Evolutionary conservation across 2,113 vertebrate genomes (phyloP).

Genomic region (Pygathrix nemaeus): DNA sequence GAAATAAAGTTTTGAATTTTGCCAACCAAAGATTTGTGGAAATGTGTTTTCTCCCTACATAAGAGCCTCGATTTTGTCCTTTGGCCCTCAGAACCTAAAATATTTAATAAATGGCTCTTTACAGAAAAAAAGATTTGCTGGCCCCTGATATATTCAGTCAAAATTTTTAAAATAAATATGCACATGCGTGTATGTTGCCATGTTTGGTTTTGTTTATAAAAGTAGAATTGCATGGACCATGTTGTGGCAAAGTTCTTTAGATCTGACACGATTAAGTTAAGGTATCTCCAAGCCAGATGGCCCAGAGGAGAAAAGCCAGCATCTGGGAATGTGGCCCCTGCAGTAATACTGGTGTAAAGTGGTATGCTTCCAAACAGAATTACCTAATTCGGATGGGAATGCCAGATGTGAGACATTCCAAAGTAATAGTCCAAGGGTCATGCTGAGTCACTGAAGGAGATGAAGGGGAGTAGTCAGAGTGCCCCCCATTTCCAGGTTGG

Average conservation of each 20-base stretch:
- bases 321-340: not conserved
- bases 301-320: not conserved
- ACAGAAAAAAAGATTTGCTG: not conserved
- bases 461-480: not conserved
- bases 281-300: not conserved
- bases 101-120: not conserved
- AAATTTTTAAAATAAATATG: not conserved
- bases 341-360: no score
- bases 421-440: not conserved
- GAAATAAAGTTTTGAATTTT: slow-evolving; percentile 6
- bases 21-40: not conserved
- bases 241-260: not conserved
- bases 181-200: not conserved
- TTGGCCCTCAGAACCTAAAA: not conserved
- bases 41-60: not conserved
- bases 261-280: not conserved
- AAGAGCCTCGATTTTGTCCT: not conserved
- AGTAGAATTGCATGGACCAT: not conserved
- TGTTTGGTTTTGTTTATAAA: not conserved
- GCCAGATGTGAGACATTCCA: not conserved
- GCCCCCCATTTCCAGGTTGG: not conserved
- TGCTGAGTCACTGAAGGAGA: not conserved
- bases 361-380: not conserved
- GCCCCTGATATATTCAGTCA: not conserved
- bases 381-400: not conserved